Conservation (phyloP, 2,888 invertebrate genomes). For the Bombylius major region DNA sequence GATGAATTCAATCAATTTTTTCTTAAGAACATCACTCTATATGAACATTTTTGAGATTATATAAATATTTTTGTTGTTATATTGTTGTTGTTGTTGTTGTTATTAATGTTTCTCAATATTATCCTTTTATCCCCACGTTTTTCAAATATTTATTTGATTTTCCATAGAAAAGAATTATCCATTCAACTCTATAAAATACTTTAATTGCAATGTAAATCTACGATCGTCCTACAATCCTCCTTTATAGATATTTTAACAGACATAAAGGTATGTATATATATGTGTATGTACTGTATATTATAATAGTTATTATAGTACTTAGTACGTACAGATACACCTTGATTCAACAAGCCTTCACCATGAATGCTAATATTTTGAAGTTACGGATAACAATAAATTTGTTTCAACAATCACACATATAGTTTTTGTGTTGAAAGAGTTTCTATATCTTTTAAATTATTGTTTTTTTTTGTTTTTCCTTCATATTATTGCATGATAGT, state of each 20-base stretch:
- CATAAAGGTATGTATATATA: no score
- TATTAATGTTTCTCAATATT: background rate
- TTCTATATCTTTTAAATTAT: background rate
- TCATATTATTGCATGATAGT: no score
- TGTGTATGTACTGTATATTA: no score
- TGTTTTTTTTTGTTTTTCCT: no score
- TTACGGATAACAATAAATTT: constrained; percentile 3
- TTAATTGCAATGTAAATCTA: constrained; percentile 22
- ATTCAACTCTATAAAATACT: constrained; percentile 21
- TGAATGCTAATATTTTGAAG: constrained; percentile 2
- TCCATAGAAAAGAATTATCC: constrained; percentile 18
- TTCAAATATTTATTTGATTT: constrained; percentile 16
- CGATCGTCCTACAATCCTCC: constrained; percentile 6
- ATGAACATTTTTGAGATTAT: no score
- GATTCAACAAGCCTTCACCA: constrained; percentile 4
- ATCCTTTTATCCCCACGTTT: background rate
- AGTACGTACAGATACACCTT: background rate
- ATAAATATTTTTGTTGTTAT: no score
- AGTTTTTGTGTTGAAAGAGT: background rate
- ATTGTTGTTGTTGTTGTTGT: no score
- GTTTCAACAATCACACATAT: background rate
- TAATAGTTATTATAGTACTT: no score
- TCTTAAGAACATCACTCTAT: no score
- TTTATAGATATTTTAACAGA: background rate
- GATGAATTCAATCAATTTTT: no score